A percentile compares a stretch with the other conserved stretches of the same genome.
Conservation (phyloP, 2,888 invertebrate genomes). For the Drosophila siamana region DNA sequence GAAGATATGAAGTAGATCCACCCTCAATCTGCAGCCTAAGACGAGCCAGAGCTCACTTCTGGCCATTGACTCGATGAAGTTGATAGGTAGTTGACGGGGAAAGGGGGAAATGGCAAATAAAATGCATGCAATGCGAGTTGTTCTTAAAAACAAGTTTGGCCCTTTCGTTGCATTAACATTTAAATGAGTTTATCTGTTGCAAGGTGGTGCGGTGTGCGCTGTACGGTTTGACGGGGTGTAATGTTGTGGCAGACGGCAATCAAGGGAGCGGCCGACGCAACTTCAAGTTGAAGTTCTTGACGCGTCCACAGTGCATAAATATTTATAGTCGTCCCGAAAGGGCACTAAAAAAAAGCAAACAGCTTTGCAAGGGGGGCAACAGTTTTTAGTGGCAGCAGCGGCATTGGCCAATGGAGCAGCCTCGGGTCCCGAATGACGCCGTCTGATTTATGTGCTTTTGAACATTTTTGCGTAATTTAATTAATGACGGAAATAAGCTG, state of each 20-base stretch:
- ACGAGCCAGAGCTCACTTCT: not conserved
- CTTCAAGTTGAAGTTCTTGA: conserved; percentile 16
- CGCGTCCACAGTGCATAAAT: conserved; percentile 55
- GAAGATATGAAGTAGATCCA: conserved; percentile 13
- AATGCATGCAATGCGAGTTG: conserved; percentile 61
- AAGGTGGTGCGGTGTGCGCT: conserved; percentile 8
- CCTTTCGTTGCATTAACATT: conserved; percentile 73
- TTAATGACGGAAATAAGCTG: conserved; percentile 79
- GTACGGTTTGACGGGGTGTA: too few relatives aligned
- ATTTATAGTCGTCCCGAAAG: conserved; percentile 71
- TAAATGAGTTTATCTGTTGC: conserved; percentile 77
- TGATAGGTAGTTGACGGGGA: not conserved
- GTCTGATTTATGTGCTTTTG: conserved; percentile 82
- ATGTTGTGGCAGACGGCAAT: conserved; percentile 14
- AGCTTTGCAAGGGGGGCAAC: conserved; percentile 37
- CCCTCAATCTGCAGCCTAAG: not conserved
- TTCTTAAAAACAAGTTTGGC: conserved; percentile 51
- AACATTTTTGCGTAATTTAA: conserved; percentile 81
- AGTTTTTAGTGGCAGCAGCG: conserved; percentile 44
- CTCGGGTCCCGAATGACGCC: conserved; percentile 61
- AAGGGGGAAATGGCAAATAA: conserved; percentile 57
- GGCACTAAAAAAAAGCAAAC: conserved; percentile 66
- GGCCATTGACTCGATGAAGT: conserved; percentile 35
- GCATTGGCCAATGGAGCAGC: too few relatives aligned
- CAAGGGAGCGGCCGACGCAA: conserved; percentile 10